Evolutionary conservation across 2,888 invertebrate species (phyloP).

Genomic region (Fragum fragum): DNA sequence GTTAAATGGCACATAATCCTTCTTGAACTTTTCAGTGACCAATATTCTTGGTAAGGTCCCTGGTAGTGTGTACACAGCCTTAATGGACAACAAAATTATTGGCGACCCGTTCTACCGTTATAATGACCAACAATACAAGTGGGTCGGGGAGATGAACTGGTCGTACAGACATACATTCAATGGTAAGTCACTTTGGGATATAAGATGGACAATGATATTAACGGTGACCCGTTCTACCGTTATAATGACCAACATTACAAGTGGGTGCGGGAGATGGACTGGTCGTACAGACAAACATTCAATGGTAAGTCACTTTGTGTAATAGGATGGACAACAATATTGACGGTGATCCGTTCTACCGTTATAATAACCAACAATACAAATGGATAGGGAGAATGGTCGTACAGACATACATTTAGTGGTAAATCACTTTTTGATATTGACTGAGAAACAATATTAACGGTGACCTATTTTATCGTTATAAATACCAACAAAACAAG

Average conservation of each 20-base stretch:
- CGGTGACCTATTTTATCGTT: conserved; percentile 88
- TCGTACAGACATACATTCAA: conserved; percentile 91
- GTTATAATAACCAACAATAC: conserved; percentile 92
- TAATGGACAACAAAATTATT: conserved; percentile 89
- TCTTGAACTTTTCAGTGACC: background rate
- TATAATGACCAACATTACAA: conserved; percentile 93
- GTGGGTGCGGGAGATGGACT: conserved; percentile 94
- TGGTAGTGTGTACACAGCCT: conserved; percentile 93
- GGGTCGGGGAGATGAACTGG: conserved; percentile 95
- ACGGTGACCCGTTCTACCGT: conserved; percentile 88
- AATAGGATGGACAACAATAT: conserved; percentile 88
- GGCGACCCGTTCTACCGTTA: conserved; percentile 88
- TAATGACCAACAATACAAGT: conserved; percentile 93
- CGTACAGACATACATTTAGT: conserved; percentile 90
- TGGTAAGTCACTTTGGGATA: conserved; percentile 88
- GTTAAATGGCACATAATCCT: background rate
- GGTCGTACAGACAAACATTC: conserved; percentile 92
- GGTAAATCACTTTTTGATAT: conserved; percentile 88
- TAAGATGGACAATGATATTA: conserved; percentile 88
- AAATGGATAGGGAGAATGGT: conserved; percentile 96
- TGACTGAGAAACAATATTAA: conserved; percentile 88
- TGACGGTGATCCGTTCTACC: conserved; percentile 87
- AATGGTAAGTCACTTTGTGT: conserved; percentile 88
- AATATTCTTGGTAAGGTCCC: conserved; percentile 89
- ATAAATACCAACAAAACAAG: conserved; percentile 93